Percentiles rank a stretch among this genome's conserved stretches.
Conservation (phyloP, 2,888 invertebrate species). For the Stratiomys singularior region DNA sequence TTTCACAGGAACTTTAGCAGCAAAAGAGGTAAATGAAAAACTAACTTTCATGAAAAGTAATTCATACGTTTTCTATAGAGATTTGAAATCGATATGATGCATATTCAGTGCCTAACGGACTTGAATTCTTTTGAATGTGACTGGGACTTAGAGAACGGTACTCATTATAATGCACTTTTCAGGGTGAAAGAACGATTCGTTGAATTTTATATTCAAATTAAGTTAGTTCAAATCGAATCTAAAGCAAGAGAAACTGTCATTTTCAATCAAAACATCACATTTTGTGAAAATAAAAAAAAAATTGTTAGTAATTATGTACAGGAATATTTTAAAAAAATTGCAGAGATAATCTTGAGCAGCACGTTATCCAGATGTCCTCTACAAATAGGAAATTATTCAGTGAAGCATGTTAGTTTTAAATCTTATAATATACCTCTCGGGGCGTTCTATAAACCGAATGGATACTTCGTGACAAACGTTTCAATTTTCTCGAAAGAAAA, state of each 20-base stretch:
- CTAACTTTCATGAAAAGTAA: no score
- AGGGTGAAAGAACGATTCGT: neutral
- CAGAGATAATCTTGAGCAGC: neutral
- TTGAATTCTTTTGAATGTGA: neutral
- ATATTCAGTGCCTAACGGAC: neutral
- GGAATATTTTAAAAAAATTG: neutral
- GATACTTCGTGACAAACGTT: neutral
- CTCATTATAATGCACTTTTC: neutral
- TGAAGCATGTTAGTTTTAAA: neutral
- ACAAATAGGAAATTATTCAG: neutral
- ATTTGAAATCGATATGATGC: neutral
- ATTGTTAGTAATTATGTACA: neutral
- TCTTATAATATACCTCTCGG: neutral
- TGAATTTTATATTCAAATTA: neutral
- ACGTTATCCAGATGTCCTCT: neutral
- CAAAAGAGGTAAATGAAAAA: no score
- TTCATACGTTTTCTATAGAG: neutral
- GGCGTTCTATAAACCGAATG: neutral
- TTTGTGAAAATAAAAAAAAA: neutral
- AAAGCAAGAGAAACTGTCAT: neutral
- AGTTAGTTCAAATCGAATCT: neutral
- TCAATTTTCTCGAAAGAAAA: neutral
- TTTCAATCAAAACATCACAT: neutral
- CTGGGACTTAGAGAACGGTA: neutral
- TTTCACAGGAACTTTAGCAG: no score